Evolutionary conservation across 2,888 invertebrate species (phyloP).

Genomic region (Copidosoma aretas): DNA sequence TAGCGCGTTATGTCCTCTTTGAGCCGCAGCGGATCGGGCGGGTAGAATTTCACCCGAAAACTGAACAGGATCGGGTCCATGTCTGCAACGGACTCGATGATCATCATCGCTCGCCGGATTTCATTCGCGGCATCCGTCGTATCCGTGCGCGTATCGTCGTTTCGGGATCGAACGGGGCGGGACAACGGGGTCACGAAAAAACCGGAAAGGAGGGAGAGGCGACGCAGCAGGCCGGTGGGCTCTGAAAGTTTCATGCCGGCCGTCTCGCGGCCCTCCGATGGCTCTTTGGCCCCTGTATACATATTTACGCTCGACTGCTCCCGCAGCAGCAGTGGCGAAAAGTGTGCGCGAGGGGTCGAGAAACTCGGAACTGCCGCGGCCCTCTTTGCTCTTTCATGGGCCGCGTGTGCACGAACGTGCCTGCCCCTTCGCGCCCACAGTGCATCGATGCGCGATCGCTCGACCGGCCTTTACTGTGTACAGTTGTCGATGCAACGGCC

Average conservation of each 20-base stretch:
- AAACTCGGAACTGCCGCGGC: too few species aligned
- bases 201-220: not conserved
- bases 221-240: not conserved
- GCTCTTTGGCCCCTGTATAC: not conserved
- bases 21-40: constrained; percentile 89
- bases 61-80: constrained; percentile 91
- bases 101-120: constrained; percentile 1
- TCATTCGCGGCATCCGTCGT: not conserved
- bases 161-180: too few species aligned
- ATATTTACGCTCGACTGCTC: not conserved
- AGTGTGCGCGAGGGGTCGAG: too few species aligned
- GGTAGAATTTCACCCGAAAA: constrained; percentile 97
- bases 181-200: too few species aligned
- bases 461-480: too few species aligned
- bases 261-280: not conserved
- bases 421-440: too few species aligned
- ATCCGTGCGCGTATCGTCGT: not conserved
- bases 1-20: constrained; percentile 95
- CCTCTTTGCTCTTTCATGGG: too few species aligned
- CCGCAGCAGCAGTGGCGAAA: not conserved
- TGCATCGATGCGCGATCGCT: too few species aligned
- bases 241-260: not conserved
- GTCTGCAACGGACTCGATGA: constrained; percentile 66
- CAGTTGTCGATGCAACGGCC: too few species aligned
- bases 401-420: too few species aligned